Evolutionary conservation across 2,888 invertebrate genomes (phyloP).

Genomic region (Zygaena filipendulae): DNA sequence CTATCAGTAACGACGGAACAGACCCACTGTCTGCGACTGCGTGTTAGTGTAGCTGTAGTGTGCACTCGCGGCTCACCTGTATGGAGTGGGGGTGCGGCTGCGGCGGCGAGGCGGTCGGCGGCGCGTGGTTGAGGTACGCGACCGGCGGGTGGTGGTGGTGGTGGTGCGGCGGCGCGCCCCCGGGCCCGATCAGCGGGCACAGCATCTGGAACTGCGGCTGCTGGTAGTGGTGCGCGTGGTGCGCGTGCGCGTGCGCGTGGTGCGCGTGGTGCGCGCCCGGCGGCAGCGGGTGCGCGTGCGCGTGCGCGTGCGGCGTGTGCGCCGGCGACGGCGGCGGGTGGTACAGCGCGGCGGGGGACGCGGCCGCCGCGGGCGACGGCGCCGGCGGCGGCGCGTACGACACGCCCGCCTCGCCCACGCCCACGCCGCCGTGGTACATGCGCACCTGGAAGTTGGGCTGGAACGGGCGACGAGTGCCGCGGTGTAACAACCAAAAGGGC

Average conservation of each 20-base stretch:
- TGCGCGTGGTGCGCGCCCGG: conserved; percentile 39
- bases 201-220: conserved; percentile 51
- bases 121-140: conserved; percentile 59
- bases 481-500: too few relatives aligned
- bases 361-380: conserved; percentile 51
- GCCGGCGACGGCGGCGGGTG: conserved; percentile 62
- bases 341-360: conserved; percentile 57
- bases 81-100: conserved; percentile 44
- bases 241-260: conserved; percentile 45
- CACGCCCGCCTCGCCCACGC: conserved; percentile 25
- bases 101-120: conserved; percentile 51
- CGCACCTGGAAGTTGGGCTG: conserved; percentile 58
- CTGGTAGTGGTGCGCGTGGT: conserved; percentile 42
- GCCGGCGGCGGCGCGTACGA: conserved; percentile 46
- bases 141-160: conserved; percentile 61
- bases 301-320: conserved; percentile 56
- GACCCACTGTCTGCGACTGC: too few relatives aligned
- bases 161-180: conserved; percentile 37
- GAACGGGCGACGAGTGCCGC: not conserved
- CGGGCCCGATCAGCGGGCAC: conserved; percentile 49
- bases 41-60: too few relatives aligned
- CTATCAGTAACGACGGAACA: too few relatives aligned
- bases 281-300: conserved; percentile 29
- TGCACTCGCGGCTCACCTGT: too few relatives aligned
- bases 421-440: conserved; percentile 69